phyloP scores from a whole-genome alignment of 2,888 invertebrate species.

The Cephus pygmeus region DNA sequence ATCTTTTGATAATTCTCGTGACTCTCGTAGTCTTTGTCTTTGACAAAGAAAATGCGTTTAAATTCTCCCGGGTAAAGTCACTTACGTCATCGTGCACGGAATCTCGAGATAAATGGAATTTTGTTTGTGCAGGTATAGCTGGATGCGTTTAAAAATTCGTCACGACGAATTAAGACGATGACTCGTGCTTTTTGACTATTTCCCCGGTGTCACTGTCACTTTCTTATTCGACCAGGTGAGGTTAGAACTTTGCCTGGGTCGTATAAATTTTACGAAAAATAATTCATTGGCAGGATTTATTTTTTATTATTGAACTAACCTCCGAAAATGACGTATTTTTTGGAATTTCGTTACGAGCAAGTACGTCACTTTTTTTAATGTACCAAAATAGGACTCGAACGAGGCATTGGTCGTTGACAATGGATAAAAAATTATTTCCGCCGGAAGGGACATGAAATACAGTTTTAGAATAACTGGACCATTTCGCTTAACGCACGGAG shows the following conservation, averaged over 20 bases:
- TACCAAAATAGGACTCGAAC: background rate
- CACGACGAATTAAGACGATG: background rate
- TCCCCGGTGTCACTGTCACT: background rate
- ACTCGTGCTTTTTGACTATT: background rate
- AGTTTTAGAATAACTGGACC: no score
- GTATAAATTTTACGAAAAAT: background rate
- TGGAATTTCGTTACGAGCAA: background rate
- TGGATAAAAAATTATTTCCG: background rate
- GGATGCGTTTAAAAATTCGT: background rate
- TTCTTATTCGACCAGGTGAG: background rate
- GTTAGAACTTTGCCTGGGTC: no score
- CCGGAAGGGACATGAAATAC: background rate
- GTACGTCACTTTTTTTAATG: background rate
- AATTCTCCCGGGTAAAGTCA: background rate
- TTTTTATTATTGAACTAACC: background rate
- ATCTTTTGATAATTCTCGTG: background rate
- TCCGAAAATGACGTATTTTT: background rate
- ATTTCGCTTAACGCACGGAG: no score
- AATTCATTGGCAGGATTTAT: background rate
- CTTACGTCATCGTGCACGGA: background rate
- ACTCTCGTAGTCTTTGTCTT: background rate
- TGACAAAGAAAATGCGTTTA: background rate
- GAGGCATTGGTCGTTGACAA: background rate
- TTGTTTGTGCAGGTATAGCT: background rate
- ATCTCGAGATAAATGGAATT: background rate